phyloP scores from a whole-genome alignment of 2,888 invertebrate species.

The Vesta saturnalis region DNA sequence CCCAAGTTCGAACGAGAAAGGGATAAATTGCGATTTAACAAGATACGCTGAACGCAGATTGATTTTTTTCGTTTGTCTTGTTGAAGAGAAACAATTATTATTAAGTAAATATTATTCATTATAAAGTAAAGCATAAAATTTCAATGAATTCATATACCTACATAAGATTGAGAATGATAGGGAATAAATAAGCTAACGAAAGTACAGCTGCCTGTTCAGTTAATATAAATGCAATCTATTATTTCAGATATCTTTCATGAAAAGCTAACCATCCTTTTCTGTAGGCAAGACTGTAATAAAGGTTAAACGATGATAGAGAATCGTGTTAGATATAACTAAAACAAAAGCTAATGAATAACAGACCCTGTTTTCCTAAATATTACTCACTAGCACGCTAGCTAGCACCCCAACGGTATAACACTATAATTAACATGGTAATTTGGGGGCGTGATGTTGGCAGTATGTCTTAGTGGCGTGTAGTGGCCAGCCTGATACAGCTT shows the following conservation, averaged over 20 bases:
- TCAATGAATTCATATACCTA: too few species aligned
- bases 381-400: conserved; percentile 56
- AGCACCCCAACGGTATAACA: conserved; percentile 54
- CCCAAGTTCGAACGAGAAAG: conserved; percentile 23
- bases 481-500: conserved; percentile 57
- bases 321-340: conserved; percentile 41
- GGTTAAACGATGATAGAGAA: conserved; percentile 42
- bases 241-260: too few species aligned
- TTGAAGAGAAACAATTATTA: background rate
- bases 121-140: background rate
- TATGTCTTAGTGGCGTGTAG: conserved; percentile 62
- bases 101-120: background rate
- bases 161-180: conserved; percentile 41
- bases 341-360: conserved; percentile 57
- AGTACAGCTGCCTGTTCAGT: conserved; percentile 45
- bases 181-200: conserved; percentile 30
- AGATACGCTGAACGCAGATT: conserved; percentile 22
- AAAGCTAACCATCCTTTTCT: conserved; percentile 6
- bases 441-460: conserved; percentile 62
- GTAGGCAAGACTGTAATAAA: conserved; percentile 18
- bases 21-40: conserved; percentile 28
- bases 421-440: conserved; percentile 64
- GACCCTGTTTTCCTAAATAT: conserved; percentile 55
- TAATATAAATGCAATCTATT: conserved; percentile 30
- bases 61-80: conserved; percentile 22